Base-by-base conservation (phyloP, 1,140 invertebrate genomes). In the Drosophila trapezifrons region DNA sequence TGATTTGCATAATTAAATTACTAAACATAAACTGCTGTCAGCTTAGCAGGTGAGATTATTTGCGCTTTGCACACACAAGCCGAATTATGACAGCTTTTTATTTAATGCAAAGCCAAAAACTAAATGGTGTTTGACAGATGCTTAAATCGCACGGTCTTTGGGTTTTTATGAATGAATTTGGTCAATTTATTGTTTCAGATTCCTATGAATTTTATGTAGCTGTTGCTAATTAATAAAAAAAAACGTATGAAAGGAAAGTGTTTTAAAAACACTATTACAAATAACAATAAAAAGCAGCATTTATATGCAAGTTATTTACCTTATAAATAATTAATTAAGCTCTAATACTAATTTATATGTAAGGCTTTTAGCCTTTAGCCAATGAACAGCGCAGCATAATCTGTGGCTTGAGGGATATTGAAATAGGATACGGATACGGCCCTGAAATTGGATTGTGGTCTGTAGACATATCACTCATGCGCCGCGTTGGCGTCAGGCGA, bases 391-490 rank as follows among this genome's bases (percentile, higher is more conserved):
- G 13, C 10, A 35, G 32, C 32, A 0, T 35, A 35, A 8, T 13
- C 12, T 18, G n/a, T 12, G 17, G 4, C 4, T 13, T n/a, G 2
- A 17, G 15, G n/a, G 6, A 35, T 35, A 22, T 29, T 29, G 13
- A 17, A n/a, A 65, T 51, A 20, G 15, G 3, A 57, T 70, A 35
- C n/a, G 15, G 3, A 57, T 70, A 35, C n/a, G 17, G 20, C 40
- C 57, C n/a, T 55, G 20, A 49, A 77, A 62, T 52, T 52, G 63
- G 40, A 25, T 65, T 45, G 45, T 45, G 57, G 65, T 57, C 51
- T 57, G 65, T 54, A 46, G 58, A 43, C 70, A 71, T 76, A 84
- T 84, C 77, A 76, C 76, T 84, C 81, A 84, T 84, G 43, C 72
- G 80, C 43, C 76, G 59, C 25, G 76, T 87, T 72, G 71, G 63